These are phyloP conservation scores for Smittia sp. DNA, from an alignment of 2,888 invertebrate species.

Conservation along the genomic window DNA sequence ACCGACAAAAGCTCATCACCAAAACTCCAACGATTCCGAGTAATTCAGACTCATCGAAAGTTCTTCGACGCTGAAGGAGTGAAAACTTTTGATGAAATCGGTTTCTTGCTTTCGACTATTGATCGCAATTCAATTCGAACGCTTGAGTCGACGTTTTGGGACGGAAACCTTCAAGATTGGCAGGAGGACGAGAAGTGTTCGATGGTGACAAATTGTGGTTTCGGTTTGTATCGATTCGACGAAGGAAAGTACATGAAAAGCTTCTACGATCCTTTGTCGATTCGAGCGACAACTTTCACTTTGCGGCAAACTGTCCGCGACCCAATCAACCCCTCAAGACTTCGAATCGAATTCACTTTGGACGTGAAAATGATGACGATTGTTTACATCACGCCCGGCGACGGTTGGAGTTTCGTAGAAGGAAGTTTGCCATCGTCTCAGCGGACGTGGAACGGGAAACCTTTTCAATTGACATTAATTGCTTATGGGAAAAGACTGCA, in stretches of 20 bases:
- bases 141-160: background rate
- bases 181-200: background rate
- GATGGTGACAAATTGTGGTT: background rate
- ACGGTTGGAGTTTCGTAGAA: background rate
- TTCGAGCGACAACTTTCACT: conserved; percentile 4
- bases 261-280: background rate
- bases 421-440: background rate
- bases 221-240: background rate
- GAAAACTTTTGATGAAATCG: background rate
- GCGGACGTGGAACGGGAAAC: background rate
- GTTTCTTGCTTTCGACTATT: background rate
- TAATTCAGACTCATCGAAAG: background rate
- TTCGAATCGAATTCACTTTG: conserved; percentile 17
- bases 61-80: background rate
- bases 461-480: background rate
- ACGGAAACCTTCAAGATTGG: background rate
- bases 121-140: conserved; percentile 30
- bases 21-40: conserved; percentile 52
- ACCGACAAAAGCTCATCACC: conserved; percentile 51
- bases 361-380: background rate
- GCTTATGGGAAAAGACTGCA: background rate
- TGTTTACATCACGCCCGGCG: background rate
- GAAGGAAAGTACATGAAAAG: background rate
- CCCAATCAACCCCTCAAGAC: background rate
- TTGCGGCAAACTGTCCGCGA: background rate